Percentiles rank a stretch among this genome's conserved stretches.
phyloP scores from a whole-genome alignment of 2,888 invertebrate genomes.

The Apocheima hispidaria region DNA sequence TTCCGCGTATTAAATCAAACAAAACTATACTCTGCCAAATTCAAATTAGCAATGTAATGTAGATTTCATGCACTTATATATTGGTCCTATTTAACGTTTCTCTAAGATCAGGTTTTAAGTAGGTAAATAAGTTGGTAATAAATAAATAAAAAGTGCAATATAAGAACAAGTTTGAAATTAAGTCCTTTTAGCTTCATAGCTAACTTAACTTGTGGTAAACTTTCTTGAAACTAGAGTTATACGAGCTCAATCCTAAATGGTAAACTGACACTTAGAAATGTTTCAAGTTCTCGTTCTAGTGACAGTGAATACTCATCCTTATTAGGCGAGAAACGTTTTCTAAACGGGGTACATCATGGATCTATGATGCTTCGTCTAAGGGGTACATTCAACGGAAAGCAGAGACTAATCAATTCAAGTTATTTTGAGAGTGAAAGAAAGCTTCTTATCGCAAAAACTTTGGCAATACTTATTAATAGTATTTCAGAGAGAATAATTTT shows the following conservation, averaged over 20 bases:
- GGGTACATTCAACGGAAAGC: slow-evolving; percentile 13
- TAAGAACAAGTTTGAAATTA: neutral
- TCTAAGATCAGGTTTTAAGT: neutral
- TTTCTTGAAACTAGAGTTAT: slow-evolving; percentile 15
- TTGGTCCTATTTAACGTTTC: too few relatives aligned
- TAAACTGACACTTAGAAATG: slow-evolving; percentile 13
- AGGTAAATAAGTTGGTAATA: neutral
- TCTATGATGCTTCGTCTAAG: too few relatives aligned
- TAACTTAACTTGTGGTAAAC: too few relatives aligned
- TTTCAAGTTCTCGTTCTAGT: slow-evolving; percentile 13
- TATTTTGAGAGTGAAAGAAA: neutral
- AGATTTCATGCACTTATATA: neutral
- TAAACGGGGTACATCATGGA: slow-evolving; percentile 12
- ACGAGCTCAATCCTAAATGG: neutral
- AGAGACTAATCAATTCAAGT: slow-evolving; percentile 3
- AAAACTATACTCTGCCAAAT: too few relatives aligned
- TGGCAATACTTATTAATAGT: neutral
- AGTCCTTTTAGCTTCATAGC: neutral
- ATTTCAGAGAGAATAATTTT: too few relatives aligned
- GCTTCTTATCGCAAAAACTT: neutral
- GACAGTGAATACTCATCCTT: slow-evolving; percentile 18
- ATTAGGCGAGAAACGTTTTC: slow-evolving; percentile 26
- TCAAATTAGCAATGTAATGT: too few relatives aligned
- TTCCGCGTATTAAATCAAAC: too few relatives aligned
- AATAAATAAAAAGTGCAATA: neutral